Evolutionary conservation across 2,888 invertebrate genomes (phyloP), one percentile per base, ranked within the genome.

Genomic region (Aphidius colemani): DNA sequence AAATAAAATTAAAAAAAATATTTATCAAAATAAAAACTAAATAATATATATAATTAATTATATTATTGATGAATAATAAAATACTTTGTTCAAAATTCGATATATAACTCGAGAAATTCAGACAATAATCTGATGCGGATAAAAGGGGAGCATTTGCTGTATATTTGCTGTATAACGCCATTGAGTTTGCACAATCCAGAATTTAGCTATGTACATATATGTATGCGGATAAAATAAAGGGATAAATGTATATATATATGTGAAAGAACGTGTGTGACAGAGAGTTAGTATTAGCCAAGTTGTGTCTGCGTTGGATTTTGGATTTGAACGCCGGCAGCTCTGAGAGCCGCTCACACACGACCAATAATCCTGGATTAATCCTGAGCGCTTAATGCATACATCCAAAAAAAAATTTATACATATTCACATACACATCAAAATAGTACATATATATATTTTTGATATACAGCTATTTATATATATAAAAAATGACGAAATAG

Each of bases 281-380:
- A 39, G 68, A 72, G 69, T 71, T 74, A 74, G 80, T 76, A 78
- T 79, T 80, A 80, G 53, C 50, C 73, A 75, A 72, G 74, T 72
- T 74, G 73, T 75, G 80, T 80, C 77, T 79, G 81, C 76, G 80
- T 80, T 75, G 78, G 81, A 81, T 81, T 80, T 80, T 70, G 78
- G 78, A 78, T 80, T 79, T 78, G 75, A 75, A 73, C 72, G 70
- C 76, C 72, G 72, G 71, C 61, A 67, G 66, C 64, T 51, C 68
- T 65, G 53, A 61, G 48, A 67, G 39, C 63, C 59, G 70, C 74
- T 71, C 76, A 75, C 75, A 78, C 76, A 74, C 74, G 72, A 71
- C 72, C 76, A 76, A 76, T 80, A 79, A 80, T 79, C 78, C 79
- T 71, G 73, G 78, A 79, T 79, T 79, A 79, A 79, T 78, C 80